Base-by-base conservation (phyloP, 2,888 invertebrate species). In the Lydus trimaculatus region DNA sequence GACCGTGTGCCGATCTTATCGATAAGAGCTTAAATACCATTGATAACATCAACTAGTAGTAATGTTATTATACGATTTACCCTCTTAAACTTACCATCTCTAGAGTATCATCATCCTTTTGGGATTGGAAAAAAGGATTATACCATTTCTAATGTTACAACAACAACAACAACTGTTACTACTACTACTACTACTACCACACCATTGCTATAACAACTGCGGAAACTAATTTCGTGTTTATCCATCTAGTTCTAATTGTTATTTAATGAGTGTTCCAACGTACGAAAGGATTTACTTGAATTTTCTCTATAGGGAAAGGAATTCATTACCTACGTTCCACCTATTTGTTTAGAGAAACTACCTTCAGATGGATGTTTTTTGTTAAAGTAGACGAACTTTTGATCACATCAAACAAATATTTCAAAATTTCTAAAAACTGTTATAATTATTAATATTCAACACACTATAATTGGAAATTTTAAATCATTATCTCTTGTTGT, bases 11-110 rank as follows among this genome's bases (percentile, higher is more conserved):
- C 23, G 69, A 69, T 69, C 39, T 65, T 69, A 69, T 69, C 69
- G 65, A 60, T 58, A 68, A 64, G 61, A 62, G 43, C 64, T 68
- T 68, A 64, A 68, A 68, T 68, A 62, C 58, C 48, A 69, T 69
- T 60, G 69, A 69, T 69, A 69, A 69, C 48, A 69, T 65, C 62
- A 59, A 33, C 15, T 31, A 9, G 36, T 25, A 33, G 61, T 20
- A 39, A 25, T 61, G 39, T 31, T 52, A 52, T 13, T 23, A 52
- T 11, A 13, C 25, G 23, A 1, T 52, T 52, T 20, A 52, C 23
- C 23, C 11, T 9, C 52, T 23, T 13, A 48, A 17, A 48, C 9
- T 13, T 23, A 52, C 23, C 17, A 11, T 23, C 52, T 23, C 23
- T 23, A 36, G 28, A 31, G 59, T 60, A n/a, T 20, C 31, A 33